A percentile compares a stretch with the other conserved stretches of the same genome.
phyloP scores from a whole-genome alignment of 30 jellyfish, hydroid and myxozoan species.

The Chrysaora quinquecirrha region DNA sequence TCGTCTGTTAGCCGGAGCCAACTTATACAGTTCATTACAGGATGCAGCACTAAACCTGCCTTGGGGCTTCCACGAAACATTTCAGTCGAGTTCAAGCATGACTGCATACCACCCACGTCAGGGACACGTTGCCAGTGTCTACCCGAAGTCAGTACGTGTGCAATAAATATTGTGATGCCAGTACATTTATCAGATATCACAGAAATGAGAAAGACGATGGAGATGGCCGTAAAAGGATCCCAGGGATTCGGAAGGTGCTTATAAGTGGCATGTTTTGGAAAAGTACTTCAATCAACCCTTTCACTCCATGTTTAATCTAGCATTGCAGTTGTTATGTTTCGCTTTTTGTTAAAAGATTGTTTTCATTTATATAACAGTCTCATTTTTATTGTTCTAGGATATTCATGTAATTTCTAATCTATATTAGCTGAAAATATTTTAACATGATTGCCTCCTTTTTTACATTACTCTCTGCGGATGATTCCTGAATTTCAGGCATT shows the following conservation, averaged over 20 bases:
- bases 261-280: not conserved
- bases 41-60: too few relatives aligned
- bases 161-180: not conserved
- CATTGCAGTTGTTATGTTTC: too few relatives aligned
- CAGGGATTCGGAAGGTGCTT: not conserved
- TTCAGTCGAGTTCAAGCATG: constrained; percentile 3
- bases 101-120: not conserved
- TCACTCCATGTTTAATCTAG: too few relatives aligned
- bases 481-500: not conserved
- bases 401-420: too few relatives aligned
- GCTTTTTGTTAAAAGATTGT: too few relatives aligned
- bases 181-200: not conserved
- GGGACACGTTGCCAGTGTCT: constrained; percentile 5
- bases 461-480: not conserved
- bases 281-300: not conserved
- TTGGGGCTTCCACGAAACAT: too few relatives aligned
- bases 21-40: too few relatives aligned
- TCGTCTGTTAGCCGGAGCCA: too few relatives aligned
- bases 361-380: too few relatives aligned
- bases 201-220: not conserved
- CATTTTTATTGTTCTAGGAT: too few relatives aligned
- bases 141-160: constrained; percentile 17
- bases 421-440: too few relatives aligned
- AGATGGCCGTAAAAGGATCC: not conserved
- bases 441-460: not conserved